These are phyloP conservation scores for Peribatodes rhomboidaria DNA, from an alignment of 2,888 invertebrate genomes.

Conservation along the genomic window DNA sequence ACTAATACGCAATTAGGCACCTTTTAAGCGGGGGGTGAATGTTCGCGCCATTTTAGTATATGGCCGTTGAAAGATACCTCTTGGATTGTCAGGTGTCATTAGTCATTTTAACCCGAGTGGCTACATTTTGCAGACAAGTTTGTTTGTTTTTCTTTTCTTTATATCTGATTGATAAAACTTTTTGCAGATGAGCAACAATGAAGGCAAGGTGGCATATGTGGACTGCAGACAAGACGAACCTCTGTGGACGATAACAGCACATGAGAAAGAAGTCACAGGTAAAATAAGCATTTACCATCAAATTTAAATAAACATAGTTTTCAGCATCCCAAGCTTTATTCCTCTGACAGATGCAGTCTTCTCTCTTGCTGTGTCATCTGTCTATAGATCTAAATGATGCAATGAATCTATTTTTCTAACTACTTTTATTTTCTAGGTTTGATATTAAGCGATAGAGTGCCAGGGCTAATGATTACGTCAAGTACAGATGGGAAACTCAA, in stretches of 20 bases:
- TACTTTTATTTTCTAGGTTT: slow-evolving; percentile 81
- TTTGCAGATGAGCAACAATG: slow-evolving; percentile 86
- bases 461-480: slow-evolving; percentile 92
- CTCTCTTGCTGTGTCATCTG: too few species aligned
- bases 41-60: too few species aligned
- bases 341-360: too few species aligned
- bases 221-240: slow-evolving; percentile 90
- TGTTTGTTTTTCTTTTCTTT: too few species aligned
- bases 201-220: slow-evolving; percentile 90
- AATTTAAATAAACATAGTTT: too few species aligned
- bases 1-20: too few species aligned
- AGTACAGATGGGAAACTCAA: slow-evolving; percentile 94
- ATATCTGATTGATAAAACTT: background rate
- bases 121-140: too few species aligned
- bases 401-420: background rate
- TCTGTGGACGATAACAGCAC: slow-evolving; percentile 91
- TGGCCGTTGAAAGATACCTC: too few species aligned
- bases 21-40: background rate
- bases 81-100: background rate
- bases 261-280: slow-evolving; percentile 95
- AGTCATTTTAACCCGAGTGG: too few species aligned
- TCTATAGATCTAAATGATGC: too few species aligned
- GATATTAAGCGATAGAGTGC: slow-evolving; percentile 89
- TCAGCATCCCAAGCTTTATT: too few species aligned
- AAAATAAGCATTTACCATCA: background rate